Evolutionary conservation across 2,113 vertebrate genomes (phyloP).

Genomic region (Silurus meridionalis): DNA sequence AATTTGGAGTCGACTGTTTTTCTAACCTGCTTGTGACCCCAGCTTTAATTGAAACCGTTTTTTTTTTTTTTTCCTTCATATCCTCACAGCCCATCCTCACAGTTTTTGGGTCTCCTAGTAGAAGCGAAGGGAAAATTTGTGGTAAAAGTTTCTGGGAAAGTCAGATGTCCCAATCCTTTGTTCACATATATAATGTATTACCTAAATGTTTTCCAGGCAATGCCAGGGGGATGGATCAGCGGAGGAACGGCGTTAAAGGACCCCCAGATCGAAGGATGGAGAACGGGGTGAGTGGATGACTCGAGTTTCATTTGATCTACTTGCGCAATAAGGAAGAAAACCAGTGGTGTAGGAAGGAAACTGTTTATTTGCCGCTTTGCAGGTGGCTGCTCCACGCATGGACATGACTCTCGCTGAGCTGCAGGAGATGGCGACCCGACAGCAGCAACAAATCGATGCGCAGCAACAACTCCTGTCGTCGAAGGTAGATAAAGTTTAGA

Average conservation of each 20-base stretch:
- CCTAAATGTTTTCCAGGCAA: constrained; percentile 65
- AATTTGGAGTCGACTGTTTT: constrained; percentile 37
- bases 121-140: no score
- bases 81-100: background rate
- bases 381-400: constrained; percentile 87
- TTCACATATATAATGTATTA: background rate
- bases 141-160: no score
- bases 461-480: constrained; percentile 92
- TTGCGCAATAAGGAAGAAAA: background rate
- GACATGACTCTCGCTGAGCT: constrained; percentile 94
- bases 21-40: constrained; percentile 16
- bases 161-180: no score
- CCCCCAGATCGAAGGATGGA: constrained; percentile 84
- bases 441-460: constrained; percentile 94
- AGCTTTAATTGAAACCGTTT: background rate
- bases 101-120: background rate
- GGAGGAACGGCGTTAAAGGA: constrained; percentile 85
- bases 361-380: constrained; percentile 10
- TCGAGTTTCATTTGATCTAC: background rate
- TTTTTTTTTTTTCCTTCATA: background rate
- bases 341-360: background rate
- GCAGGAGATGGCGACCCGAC: constrained; percentile 94
- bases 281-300: constrained; percentile 83
- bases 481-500: constrained; percentile 74
- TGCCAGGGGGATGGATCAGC: constrained; percentile 80